phyloP scores from a whole-genome alignment of 2,113 vertebrate species.

The Pseudorectes ferrugineus region DNA sequence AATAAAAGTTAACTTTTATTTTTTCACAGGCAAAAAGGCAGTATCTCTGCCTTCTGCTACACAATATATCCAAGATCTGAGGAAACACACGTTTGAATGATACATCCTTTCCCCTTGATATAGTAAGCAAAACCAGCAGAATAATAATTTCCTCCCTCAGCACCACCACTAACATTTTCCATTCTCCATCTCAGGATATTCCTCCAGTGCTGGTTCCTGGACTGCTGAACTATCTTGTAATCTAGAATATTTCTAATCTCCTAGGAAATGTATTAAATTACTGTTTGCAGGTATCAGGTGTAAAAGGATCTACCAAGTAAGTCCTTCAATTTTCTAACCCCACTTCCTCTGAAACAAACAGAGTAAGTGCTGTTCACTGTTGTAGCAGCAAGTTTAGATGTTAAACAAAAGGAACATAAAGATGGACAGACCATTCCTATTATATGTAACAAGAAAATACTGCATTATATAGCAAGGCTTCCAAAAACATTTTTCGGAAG shows the following conservation, averaged over 20 bases:
- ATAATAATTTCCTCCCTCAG: not conserved
- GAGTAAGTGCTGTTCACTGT: not conserved
- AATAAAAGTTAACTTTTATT: not conserved
- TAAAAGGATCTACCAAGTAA: not conserved
- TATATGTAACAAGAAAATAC: not conserved
- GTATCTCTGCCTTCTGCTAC: not conserved
- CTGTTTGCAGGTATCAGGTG: not conserved
- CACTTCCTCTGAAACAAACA: not conserved
- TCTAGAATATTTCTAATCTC: conserved; percentile 43
- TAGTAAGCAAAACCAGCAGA: not conserved
- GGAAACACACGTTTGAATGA: not conserved
- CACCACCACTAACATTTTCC: not conserved
- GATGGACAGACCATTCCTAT: not conserved
- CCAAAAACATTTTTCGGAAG: not conserved
- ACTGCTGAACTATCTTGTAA: conserved; percentile 39
- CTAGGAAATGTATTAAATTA: conserved; percentile 20
- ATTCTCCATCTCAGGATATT: not conserved
- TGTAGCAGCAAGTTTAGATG: not conserved
- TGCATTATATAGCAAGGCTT: not conserved
- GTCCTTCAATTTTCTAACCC: not conserved
- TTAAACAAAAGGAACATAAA: not conserved
- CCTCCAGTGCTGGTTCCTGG: not conserved
- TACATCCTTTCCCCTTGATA: not conserved
- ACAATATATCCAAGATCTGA: not conserved
- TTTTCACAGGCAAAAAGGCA: not conserved